Evolutionary conservation across 2,113 vertebrate genomes (phyloP), one percentile per base, ranked within the genome.

Genomic region (Burhinus oedicnemus): DNA sequence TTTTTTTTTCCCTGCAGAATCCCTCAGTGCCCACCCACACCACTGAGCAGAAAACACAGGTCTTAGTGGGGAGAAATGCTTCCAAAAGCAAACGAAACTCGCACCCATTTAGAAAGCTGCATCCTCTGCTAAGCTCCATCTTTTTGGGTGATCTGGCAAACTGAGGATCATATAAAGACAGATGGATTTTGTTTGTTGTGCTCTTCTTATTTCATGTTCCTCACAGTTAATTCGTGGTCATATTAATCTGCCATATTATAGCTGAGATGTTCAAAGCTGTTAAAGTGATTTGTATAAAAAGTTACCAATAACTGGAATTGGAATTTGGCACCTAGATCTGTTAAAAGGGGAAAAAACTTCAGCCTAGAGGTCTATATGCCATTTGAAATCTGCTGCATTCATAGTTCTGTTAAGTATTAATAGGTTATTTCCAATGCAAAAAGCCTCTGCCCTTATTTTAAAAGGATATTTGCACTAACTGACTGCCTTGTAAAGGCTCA

Each of bases 251-350:
- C 26, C 36, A 40, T 55, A 27, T 76, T 90, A 92, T 0, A 84
- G 45, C n/a, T 1, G 6, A 92, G 74, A 82, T 42, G 62, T 79
- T 82, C 69, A 93, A 95, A 95, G 66, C 94, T 94, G 89, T 64
- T 90, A 84, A 85, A 95, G 61, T 26, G 86, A 95, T 93, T 94
- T 92, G 74, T 38, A 91, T 65, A 51, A 90, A 75, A 93, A 70
- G 38, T 57, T 70, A 92, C 83, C 62, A 93, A 87, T 83, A 95
- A 64, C 65, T 93, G 65, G 40, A 87, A 87, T 5, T 55, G 44
- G 74, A 93, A 91, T 68, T 84, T 96, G 95, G 92, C 89, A 84
- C 57, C 51, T 26, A n/a, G 18, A 34, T 34, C 54, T 85, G 57
- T 72, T 90, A 72, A 77, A 95, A 64, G 17, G 38, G 55, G 16